Base-by-base conservation (phyloP, 2,113 vertebrate species). In the Riparia riparia region DNA sequence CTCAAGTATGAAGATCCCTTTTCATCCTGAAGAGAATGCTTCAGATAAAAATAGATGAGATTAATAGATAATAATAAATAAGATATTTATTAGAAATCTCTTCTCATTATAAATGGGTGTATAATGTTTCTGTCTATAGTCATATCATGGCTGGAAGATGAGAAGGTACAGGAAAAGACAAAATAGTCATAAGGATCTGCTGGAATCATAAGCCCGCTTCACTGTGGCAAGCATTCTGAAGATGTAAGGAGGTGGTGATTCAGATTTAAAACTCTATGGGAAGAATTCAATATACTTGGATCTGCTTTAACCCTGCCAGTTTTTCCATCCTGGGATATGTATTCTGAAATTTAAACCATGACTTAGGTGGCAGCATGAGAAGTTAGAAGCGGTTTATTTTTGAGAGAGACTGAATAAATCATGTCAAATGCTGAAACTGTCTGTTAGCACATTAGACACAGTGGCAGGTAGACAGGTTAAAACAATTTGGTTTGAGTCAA, bases 21-120 rank as follows among this genome's bases (percentile, higher is more conserved):
- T 94, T 93, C 50, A 74, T 88, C 34, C 6, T 65, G 41, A 74
- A 69, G n/a, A 76, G 61, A 87, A 71, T 56, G 50, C 7, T 77
- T 82, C 21, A 54, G 10, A 64, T 76, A 94, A 94, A 86, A 93
- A 76, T 64, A 94, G 61, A n/a, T 64, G 72, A 82, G 51, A 90
- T 88, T 90, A 92, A 79, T 82, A 78, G 86, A 45, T 86, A 86
- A 61, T 91, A 61, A 90, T 85, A 84, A 86, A 74, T 44, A 69
- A 79, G 66, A 24, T 78, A 79, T 41, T 76, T 41, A 54, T 77
- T 74, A 70, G 44, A 91, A 92, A 64, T 66, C 31, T 68, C 1
- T 50, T 88, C 39, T 74, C 4, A 44, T 82, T 84, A 56, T 83
- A 58, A 74, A 73, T 78, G 60, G 16, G 3, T 53, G 2, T 63